Evolutionary conservation across 2,113 vertebrate species (phyloP).

Genomic region (Oreocharis arfaki): DNA sequence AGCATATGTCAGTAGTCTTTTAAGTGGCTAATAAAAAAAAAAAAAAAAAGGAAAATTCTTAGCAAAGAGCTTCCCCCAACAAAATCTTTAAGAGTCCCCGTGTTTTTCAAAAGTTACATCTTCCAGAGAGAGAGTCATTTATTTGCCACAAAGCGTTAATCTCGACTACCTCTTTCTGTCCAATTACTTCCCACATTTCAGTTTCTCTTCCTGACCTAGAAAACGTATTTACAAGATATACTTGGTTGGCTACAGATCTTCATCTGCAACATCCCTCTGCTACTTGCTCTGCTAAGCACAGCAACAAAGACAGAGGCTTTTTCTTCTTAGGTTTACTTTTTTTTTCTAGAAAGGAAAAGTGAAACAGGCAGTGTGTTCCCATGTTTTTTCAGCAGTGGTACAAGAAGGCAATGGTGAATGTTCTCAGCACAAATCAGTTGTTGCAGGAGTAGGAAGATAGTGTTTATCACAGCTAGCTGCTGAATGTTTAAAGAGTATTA

Average conservation of each 20-base stretch:
- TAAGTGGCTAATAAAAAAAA: not conserved
- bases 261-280: not conserved
- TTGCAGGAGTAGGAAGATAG: not conserved
- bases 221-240: not conserved
- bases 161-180: not conserved
- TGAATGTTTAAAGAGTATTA: not conserved
- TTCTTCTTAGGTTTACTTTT: not conserved
- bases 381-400: not conserved
- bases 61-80: not conserved
- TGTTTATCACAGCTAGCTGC: constrained; percentile 12
- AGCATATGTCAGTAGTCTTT: not conserved
- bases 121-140: not conserved
- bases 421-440: not conserved
- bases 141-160: not conserved
- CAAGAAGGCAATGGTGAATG: not conserved
- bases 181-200: not conserved
- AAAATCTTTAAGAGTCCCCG: not conserved
- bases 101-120: not conserved
- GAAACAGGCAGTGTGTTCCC: not conserved
- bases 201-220: constrained; percentile 9
- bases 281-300: not conserved
- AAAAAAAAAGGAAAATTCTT: not conserved
- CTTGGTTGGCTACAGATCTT: not conserved
- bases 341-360: not conserved
- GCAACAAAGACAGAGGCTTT: not conserved